Evolutionary conservation across 2,888 invertebrate species (phyloP), one percentile per base, ranked within the genome.

Genomic region (Callyntrura guangdongensis): DNA sequence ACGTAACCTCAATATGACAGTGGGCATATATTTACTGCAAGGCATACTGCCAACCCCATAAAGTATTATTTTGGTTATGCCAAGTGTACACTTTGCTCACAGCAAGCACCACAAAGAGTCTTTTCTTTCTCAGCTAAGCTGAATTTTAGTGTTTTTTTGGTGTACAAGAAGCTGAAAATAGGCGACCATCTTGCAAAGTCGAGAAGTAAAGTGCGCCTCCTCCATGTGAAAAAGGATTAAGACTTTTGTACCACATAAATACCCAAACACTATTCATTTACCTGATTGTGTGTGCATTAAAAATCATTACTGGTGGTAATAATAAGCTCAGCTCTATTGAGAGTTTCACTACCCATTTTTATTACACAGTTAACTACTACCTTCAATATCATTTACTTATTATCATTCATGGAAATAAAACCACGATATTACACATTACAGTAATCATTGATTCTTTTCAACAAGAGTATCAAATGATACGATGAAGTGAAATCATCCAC

Each of bases 401-500:
- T 17, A 25, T 86, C 64, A 72, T 53, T 83, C 83, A 82, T 88
- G 82, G 88, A 88, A 82, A 45, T 47, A n/a, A 11, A 77, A 77
- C 9, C 17, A 64, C 74, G 36, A 17, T 14, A 56, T 1, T 17
- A 17, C 64, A 67, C n/a, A 25, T 25, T 56, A 67, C n/a, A n/a
- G n/a, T n/a, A n/a, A n/a, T n/a, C n/a, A n/a, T n/a, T n/a, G n/a
- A n/a, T n/a, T n/a, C n/a, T n/a, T n/a, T n/a, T n/a, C n/a, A n/a
- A n/a, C n/a, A n/a, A n/a, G n/a, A n/a, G 8, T 36, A 9, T 72
- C 47, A 20, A 72, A 20, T 64, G 22, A 25, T 9, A n/a, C n/a
- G n/a, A n/a, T n/a, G 9, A 77, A 77, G 84, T 64, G 89, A 84
- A 87, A 91, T 77, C 49, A 22, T 91, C 87, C 91, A 79, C 84